These are phyloP conservation scores for Monodelphis domestica DNA, from an alignment of 2,797 vertebrate genomes.

Conservation along the genomic window DNA sequence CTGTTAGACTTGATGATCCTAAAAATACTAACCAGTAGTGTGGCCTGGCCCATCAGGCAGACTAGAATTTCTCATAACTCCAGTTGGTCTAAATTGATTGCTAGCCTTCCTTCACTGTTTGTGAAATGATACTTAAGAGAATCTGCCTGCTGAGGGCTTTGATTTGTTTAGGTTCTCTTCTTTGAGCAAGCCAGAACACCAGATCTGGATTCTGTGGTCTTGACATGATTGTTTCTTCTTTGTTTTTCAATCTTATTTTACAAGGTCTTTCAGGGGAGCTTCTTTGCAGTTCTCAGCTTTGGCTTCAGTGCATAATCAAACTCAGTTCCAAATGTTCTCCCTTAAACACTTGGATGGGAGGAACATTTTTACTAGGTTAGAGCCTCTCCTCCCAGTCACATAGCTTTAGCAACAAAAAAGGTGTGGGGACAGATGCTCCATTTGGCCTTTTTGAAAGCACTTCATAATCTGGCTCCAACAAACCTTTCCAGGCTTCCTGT, in stretches of 20 bases:
- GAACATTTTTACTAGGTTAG: slow-evolving; percentile 8
- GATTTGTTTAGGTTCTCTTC: neutral
- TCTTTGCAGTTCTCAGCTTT: slow-evolving; percentile 55
- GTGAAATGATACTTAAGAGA: neutral
- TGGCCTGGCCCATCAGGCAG: neutral
- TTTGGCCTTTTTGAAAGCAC: neutral
- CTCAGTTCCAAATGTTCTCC: slow-evolving; percentile 28
- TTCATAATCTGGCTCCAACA: neutral
- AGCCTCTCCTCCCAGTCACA: rapidly evolving
- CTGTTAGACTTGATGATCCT: neutral
- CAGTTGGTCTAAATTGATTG: neutral
- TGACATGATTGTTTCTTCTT: slow-evolving; percentile 49
- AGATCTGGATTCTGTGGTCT: slow-evolving; percentile 49
- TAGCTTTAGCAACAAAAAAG: neutral
- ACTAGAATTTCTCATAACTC: no score
- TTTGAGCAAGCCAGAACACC: neutral
- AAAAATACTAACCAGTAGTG: neutral
- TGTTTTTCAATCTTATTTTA: slow-evolving; percentile 58
- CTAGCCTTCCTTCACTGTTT: neutral
- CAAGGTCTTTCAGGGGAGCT: slow-evolving; percentile 15
- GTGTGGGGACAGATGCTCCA: neutral
- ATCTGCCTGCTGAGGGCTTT: neutral
- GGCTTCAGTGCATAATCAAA: slow-evolving; percentile 39
- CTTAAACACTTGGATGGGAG: slow-evolving; percentile 8
- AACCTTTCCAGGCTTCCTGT: neutral